Evolutionary conservation across 2,888 invertebrate species (phyloP).

Genomic region (Synanthedon andrenaeformis): DNA sequence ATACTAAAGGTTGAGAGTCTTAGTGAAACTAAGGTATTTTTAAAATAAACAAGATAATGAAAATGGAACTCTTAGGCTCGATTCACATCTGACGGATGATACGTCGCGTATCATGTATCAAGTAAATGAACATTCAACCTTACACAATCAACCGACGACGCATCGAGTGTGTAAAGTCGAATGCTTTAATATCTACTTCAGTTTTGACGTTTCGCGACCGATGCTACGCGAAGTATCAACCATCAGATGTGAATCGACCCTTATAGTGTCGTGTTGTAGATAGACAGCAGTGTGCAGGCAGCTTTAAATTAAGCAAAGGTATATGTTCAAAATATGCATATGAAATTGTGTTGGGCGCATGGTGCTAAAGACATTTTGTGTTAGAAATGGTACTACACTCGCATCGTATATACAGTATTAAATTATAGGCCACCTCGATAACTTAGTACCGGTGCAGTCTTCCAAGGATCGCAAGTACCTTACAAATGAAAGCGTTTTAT

Average conservation of each 20-base stretch:
- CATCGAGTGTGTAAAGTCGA: too few relatives aligned
- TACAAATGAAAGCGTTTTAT: constrained; percentile 16
- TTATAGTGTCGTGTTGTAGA: constrained; percentile 37
- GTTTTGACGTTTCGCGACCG: too few relatives aligned
- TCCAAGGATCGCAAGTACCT: constrained; percentile 45
- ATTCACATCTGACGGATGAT: too few relatives aligned
- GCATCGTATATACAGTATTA: constrained; percentile 52
- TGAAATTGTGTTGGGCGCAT: constrained; percentile 46
- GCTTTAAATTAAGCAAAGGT: constrained; percentile 14
- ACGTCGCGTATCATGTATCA: too few relatives aligned
- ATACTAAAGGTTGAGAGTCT: constrained; percentile 63
- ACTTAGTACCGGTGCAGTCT: constrained; percentile 54
- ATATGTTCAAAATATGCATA: constrained; percentile 39
- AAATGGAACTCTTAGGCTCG: constrained; percentile 18
- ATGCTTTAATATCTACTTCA: too few relatives aligned
- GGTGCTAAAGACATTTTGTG: constrained; percentile 57
- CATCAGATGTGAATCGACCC: too few relatives aligned
- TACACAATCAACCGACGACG: too few relatives aligned
- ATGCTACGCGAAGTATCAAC: too few relatives aligned
- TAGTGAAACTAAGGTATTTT: constrained; percentile 56
- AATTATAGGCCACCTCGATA: constrained; percentile 33
- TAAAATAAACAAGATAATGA: constrained; percentile 48
- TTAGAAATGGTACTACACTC: constrained; percentile 43
- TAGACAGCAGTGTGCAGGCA: constrained; percentile 32
- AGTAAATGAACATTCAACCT: too few relatives aligned